Base-by-base conservation (phyloP, 2,113 vertebrate species). In the Beaufortia kweichowensis region DNA sequence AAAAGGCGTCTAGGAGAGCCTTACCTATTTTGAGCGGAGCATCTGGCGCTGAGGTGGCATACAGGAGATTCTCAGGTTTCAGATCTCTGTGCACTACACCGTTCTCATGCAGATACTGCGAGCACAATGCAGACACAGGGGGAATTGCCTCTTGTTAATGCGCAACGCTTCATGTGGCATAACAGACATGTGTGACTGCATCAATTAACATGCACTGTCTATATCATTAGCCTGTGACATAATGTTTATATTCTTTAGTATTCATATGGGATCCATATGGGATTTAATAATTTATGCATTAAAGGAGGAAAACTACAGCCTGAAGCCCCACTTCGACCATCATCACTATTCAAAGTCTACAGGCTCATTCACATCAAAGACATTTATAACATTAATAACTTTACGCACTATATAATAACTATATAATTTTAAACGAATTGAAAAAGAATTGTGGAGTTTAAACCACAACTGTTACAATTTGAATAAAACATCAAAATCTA, bases 31-130 rank as follows among this genome's bases (percentile, higher is more conserved):
- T 95, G 66, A 95, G 87, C 41, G 92, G 91, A 78, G 94, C 94
- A 83, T 95, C 94, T 0, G 94, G 93, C 41, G 93, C 93, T 81
- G 94, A 92, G 1, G 94, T 95, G 80, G 93, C 94, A 83, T 95
- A 95, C 61, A 95, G 90, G 46, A 95, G 91, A 74, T 95, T 95
- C 88, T 95, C 94, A 55, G 94, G 94, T 85, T 95, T 95, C 86
- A 95, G 86, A 81, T 95, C 94, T 78, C 94, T 92, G 81, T 95
- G 94, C 64, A 95, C 94, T 72, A 95, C 93, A 4, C 94, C 94
- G 84, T 95, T 93, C 88, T 94, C 93, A 88, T 95, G 94, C 46
- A 95, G 88, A 83, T 95, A 95, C 94, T 95, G 81, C 43, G 78
- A 73, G 84, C 70, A 66, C 82, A 84, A 57, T 24, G 14, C 31